Evolutionary conservation across 2,113 vertebrate species (phyloP).

Genomic region (Nerophis ophidion): DNA sequence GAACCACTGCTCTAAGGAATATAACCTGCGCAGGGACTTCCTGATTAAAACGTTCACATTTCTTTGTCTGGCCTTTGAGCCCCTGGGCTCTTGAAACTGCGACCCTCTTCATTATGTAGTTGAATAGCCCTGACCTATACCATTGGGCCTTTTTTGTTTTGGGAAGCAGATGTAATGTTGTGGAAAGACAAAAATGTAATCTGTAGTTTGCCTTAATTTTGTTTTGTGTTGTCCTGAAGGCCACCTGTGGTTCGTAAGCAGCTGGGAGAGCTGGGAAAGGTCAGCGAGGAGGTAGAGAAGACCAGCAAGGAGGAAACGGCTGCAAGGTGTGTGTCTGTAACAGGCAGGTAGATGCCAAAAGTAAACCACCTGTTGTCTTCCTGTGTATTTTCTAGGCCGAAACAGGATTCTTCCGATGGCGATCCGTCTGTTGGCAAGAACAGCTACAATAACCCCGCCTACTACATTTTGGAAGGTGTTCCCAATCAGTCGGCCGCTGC

Average conservation of each 20-base stretch:
- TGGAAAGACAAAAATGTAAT: background rate
- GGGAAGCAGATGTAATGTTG: background rate
- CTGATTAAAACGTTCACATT: too few relatives aligned
- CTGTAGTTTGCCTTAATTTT: accelerated
- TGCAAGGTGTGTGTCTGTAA: conserved; percentile 63
- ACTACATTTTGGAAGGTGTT: conserved; percentile 93
- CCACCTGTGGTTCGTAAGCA: conserved; percentile 72
- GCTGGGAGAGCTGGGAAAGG: conserved; percentile 70
- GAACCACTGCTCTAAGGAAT: too few relatives aligned
- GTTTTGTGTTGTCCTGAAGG: conserved; percentile 50
- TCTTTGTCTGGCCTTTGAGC: too few relatives aligned
- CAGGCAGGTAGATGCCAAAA: background rate
- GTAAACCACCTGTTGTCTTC: background rate
- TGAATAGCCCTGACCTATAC: too few relatives aligned
- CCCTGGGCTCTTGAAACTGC: too few relatives aligned
- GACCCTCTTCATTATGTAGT: too few relatives aligned
- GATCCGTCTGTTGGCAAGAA: conserved; percentile 78
- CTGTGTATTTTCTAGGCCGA: conserved; percentile 64
- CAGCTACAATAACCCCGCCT: conserved; percentile 96
- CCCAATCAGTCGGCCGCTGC: conserved; percentile 82
- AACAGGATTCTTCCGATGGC: conserved; percentile 72
- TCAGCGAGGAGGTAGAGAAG: conserved; percentile 81
- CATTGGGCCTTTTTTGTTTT: background rate
- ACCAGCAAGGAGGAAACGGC: conserved; percentile 72
- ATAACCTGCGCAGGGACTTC: too few relatives aligned